Percentiles rank a stretch among this genome's conserved stretches.
These are phyloP conservation scores for Caenorhabditis sinica DNA, from an alignment of 2,888 invertebrate genomes.

Conservation along the genomic window DNA sequence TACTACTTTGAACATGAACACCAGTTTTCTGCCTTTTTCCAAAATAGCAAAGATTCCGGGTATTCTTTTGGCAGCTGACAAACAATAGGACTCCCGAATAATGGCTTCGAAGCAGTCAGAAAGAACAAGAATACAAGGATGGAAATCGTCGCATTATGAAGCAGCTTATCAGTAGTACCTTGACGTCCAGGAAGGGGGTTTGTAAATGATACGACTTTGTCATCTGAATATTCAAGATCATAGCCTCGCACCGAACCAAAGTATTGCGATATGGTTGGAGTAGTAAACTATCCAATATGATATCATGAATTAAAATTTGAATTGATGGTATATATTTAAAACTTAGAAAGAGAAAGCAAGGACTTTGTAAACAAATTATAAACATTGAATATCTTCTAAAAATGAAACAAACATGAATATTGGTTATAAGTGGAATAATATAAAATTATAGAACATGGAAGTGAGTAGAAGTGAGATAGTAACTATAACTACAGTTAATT, in stretches of 20 bases:
- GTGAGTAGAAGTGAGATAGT: slow-evolving; percentile 2
- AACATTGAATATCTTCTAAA: neutral
- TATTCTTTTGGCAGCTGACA: slow-evolving; percentile 49
- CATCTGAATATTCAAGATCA: no score
- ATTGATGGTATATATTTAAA: no score
- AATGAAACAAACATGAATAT: neutral
- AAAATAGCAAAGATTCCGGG: slow-evolving; percentile 53
- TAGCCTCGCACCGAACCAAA: no score
- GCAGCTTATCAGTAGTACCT: slow-evolving; percentile 13
- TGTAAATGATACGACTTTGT: slow-evolving; percentile 3
- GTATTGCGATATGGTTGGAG: no score
- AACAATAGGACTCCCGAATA: slow-evolving; percentile 45
- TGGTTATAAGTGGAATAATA: neutral
- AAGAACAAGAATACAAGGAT: slow-evolving; percentile 29
- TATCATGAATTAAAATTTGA: no score
- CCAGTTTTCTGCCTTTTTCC: slow-evolving; percentile 12
- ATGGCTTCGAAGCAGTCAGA: slow-evolving; percentile 24
- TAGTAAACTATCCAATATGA: no score
- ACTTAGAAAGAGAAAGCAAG: no score
- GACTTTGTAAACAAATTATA: no score
- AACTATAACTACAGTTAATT: neutral
- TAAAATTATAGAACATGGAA: slow-evolving; percentile 8
- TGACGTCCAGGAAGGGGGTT: slow-evolving; percentile 25
- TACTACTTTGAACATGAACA: neutral
- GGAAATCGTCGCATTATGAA: slow-evolving; percentile 23